These are phyloP conservation scores for Novumbra hubbsi DNA, from an alignment of 2,797 vertebrate genomes.

Conservation along the genomic window DNA sequence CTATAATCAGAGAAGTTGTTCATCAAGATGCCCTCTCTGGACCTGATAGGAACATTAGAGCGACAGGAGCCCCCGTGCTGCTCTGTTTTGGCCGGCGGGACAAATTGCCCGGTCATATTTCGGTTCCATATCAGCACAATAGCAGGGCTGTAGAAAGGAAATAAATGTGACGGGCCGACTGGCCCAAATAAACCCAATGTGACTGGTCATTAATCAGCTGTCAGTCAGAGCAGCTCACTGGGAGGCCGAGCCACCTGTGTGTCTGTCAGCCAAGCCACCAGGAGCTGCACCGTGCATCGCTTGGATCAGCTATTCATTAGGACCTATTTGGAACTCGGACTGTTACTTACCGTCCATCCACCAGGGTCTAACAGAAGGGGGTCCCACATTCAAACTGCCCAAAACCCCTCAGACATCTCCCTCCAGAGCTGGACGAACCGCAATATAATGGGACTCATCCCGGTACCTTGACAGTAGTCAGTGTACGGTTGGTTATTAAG, in stretches of 20 bases:
- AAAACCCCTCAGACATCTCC: constrained; percentile 25
- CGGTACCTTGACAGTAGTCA: too few species aligned
- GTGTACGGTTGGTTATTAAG: too few species aligned
- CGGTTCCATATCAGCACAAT: constrained; percentile 56
- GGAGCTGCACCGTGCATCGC: constrained; percentile 12
- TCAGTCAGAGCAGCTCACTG: constrained; percentile 17
- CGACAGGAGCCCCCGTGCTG: not conserved
- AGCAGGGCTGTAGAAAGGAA: not conserved
- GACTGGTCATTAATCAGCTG: constrained; percentile 43
- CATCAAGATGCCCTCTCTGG: not conserved
- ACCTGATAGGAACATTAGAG: not conserved
- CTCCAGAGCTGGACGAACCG: not conserved
- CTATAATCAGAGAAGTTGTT: constrained; percentile 3
- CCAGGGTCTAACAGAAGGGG: constrained; percentile 31
- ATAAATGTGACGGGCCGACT: not conserved
- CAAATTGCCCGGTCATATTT: constrained; percentile 61
- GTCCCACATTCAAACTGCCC: constrained; percentile 35
- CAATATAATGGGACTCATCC: not conserved
- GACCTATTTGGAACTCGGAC: constrained; percentile 41
- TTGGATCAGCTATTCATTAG: constrained; percentile 39
- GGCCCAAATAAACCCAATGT: constrained; percentile 34
- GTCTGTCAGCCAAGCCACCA: constrained; percentile 3
- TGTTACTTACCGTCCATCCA: constrained; percentile 38
- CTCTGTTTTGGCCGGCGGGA: constrained; percentile 46
- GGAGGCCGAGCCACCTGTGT: constrained; percentile 32